Evolutionary conservation across 2,888 invertebrate species (phyloP), one percentile per base, ranked within the genome.

Genomic region (Biston stratarius): DNA sequence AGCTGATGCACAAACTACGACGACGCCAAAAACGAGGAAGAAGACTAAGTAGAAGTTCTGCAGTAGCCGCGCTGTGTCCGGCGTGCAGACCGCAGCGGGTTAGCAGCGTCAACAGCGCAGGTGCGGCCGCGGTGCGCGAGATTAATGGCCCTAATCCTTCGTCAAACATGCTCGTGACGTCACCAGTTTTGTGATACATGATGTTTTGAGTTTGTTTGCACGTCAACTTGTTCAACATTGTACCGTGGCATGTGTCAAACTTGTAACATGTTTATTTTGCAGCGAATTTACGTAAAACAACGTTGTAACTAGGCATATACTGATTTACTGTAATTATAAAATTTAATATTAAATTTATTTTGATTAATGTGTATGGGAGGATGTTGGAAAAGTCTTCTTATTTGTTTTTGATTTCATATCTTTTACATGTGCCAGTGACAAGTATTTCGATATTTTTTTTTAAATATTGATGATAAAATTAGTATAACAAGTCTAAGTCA

Each of bases 121-220:
- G 81, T 82, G 80, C 65, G 72, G 61, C 51, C 61, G 61, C 59
- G 44, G 69, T 69, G 62, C 71, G 60, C 42, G 62, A 73, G 77
- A 80, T 79, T 79, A 78, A 80, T 80, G 73, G 69, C 58, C 71
- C 69, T 76, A 76, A 79, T 76, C 77, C 81, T 67, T 67, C 56
- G 57, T 66, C 67, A 67, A 63, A 67, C 67, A 67, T 49, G 67
- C 42, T 59, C 36, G 63, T 63, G 60, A 65, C 69, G 68, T 64
- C 60, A 65, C 62, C 15, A 47, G 40, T 65, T 49, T 42, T 51
- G 57, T 61, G 59, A 62, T 58, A 53, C 49, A 62, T 59, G 62
- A 60, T 59, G 53, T 67, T 58, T 61, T 60, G 55, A 67, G 49
- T 67, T 67, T 67, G 63, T 63, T 59, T 60, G 40, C 63, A 58